phyloP scores from a whole-genome alignment of 2,888 invertebrate species.

The Rapana venosa region DNA sequence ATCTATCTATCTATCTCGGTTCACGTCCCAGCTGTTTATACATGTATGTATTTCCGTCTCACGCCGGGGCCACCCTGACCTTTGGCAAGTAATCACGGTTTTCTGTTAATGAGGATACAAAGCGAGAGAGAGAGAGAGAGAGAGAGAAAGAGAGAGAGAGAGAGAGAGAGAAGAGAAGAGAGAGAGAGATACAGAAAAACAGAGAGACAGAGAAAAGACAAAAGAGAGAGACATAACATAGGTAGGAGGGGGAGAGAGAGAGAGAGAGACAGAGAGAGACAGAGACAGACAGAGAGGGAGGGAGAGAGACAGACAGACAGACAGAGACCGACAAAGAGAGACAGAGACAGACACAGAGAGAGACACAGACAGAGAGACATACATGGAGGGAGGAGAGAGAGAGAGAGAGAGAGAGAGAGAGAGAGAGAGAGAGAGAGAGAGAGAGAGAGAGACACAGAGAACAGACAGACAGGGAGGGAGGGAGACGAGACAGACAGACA shows the following conservation, averaged over 20 bases:
- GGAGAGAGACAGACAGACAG: background rate
- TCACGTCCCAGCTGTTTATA: too few species aligned
- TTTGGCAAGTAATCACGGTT: too few species aligned
- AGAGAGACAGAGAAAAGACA: background rate
- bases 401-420: background rate
- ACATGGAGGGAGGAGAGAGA: background rate
- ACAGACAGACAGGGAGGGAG: background rate
- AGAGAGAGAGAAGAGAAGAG: background rate
- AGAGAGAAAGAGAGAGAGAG: background rate
- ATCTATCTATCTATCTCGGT: too few species aligned
- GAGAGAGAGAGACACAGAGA: background rate
- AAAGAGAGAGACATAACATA: background rate
- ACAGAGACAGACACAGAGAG: background rate
- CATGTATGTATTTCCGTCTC: too few species aligned
- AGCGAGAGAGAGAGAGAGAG: background rate
- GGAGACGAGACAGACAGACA: background rate
- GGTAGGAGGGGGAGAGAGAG: background rate
- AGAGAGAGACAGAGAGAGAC: background rate
- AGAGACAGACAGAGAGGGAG: background rate
- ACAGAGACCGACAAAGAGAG: background rate
- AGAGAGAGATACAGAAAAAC: background rate
- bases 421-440: background rate
- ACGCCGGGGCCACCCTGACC: too few species aligned
- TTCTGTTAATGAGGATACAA: too few species aligned
- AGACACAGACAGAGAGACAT: background rate